phyloP scores from a whole-genome alignment of 2,113 vertebrate species.

The Antigone vipio region DNA sequence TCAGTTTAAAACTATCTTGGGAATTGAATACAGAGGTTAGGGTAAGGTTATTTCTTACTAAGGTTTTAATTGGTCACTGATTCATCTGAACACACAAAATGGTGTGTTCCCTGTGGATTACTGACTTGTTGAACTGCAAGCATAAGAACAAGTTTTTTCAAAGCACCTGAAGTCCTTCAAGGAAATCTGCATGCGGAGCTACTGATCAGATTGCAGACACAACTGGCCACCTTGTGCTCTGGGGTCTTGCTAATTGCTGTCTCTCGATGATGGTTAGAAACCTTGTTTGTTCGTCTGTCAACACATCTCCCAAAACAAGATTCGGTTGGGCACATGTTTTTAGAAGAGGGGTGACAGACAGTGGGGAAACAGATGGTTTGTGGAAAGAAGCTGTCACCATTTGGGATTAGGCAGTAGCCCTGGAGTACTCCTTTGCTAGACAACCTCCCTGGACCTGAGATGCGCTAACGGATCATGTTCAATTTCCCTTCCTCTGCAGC shows the following conservation, averaged over 20 bases:
- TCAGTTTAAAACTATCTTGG: neutral
- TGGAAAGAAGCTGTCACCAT: neutral
- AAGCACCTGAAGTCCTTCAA: neutral
- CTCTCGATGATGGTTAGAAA: neutral
- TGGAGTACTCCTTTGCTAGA: neutral
- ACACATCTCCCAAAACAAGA: neutral
- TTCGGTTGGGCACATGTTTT: fast-evolving
- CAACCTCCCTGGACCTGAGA: neutral
- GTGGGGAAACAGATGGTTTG: neutral
- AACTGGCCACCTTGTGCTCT: neutral
- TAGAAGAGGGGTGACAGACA: neutral
- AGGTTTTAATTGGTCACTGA: neutral
- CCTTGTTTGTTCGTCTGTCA: neutral
- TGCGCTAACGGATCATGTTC: fast-evolving
- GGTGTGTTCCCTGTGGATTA: neutral
- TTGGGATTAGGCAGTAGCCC: neutral
- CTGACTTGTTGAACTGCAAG: neutral
- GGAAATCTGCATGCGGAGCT: neutral
- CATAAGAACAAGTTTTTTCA: neutral
- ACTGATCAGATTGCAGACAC: neutral
- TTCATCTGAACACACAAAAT: neutral
- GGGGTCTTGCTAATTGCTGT: neutral
- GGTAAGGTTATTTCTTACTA: neutral
- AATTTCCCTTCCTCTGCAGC: neutral
- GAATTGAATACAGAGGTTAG: neutral